A percentile compares a stretch with the other conserved stretches of the same genome.
Evolutionary conservation across 2,888 invertebrate species (phyloP).

Genomic region (Drosophila anceps): DNA sequence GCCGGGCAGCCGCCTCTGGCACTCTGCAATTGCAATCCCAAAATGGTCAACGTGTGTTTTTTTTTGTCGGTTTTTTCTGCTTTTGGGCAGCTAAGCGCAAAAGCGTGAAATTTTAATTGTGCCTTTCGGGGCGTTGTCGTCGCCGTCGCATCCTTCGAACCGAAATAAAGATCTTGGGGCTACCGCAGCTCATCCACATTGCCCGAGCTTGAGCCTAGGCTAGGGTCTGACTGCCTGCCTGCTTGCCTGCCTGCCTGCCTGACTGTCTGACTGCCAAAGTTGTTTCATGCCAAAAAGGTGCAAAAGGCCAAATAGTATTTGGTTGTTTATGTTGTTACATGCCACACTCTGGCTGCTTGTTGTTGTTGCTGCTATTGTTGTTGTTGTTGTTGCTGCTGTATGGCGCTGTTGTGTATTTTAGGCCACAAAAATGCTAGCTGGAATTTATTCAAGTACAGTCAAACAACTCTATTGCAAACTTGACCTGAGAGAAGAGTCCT

Average conservation of each 20-base stretch:
- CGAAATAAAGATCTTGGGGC: constrained; percentile 77
- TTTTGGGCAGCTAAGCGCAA: constrained; percentile 53
- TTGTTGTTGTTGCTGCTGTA: constrained; percentile 25
- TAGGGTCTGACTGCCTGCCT: constrained; percentile 6
- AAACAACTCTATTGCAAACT: constrained; percentile 31
- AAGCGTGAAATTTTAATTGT: constrained; percentile 81
- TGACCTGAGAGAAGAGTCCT: background rate
- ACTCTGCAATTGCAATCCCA: constrained; percentile 34
- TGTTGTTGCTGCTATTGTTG: constrained; percentile 32
- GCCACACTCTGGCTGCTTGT: constrained; percentile 50
- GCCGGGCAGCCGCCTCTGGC: constrained; percentile 14
- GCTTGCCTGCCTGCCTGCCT: constrained; percentile 10
- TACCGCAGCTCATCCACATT: constrained; percentile 63
- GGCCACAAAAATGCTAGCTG: constrained; percentile 65
- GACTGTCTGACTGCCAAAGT: constrained; percentile 61
- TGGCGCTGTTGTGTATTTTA: constrained; percentile 57
- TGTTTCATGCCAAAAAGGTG: constrained; percentile 79
- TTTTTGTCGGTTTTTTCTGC: constrained; percentile 50
- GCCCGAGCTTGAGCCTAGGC: background rate
- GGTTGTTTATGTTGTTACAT: constrained; percentile 80
- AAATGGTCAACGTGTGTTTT: constrained; percentile 61
- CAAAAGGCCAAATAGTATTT: constrained; percentile 80
- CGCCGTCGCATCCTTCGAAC: constrained; percentile 57
- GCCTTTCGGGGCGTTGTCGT: constrained; percentile 77
- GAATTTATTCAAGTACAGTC: constrained; percentile 62